A percentile compares a stretch with the other conserved stretches of the same genome.
Evolutionary conservation across 2,113 vertebrate species (phyloP).

Genomic region (Desmodus rotundus): DNA sequence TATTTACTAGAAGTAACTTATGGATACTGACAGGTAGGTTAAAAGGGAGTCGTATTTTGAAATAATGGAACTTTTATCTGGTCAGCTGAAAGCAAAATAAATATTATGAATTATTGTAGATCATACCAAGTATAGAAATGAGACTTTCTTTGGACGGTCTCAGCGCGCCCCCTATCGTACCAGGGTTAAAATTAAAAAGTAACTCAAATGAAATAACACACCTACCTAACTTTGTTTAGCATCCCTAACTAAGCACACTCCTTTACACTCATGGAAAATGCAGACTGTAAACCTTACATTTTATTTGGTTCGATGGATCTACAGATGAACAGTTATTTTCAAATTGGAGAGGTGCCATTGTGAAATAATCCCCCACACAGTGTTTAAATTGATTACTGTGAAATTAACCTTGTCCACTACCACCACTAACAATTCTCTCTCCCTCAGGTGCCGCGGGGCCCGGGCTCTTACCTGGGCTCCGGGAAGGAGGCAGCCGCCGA

Average conservation of each 20-base stretch:
- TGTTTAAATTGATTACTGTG: not conserved
- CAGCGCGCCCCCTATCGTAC: not conserved
- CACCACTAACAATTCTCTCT: not conserved
- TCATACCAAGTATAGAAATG: not conserved
- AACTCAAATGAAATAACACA: not conserved
- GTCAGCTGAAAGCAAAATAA: not conserved
- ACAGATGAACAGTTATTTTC: not conserved
- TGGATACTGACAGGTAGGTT: not conserved
- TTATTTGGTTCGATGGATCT: not conserved
- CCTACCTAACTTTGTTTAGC: not conserved
- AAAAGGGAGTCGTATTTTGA: not conserved
- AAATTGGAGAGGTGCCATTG: not conserved
- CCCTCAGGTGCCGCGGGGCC: not conserved
- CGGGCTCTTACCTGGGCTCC: conserved; percentile 56
- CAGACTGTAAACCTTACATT: not conserved
- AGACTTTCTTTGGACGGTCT: not conserved
- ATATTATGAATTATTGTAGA: no score
- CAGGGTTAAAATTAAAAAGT: not conserved
- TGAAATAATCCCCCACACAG: not conserved
- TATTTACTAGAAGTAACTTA: not conserved
- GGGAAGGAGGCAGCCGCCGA: conserved; percentile 27
- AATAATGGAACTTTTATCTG: not conserved
- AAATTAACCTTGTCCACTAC: not conserved
- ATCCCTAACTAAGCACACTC: not conserved
- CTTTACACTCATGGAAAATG: not conserved